phyloP scores from a whole-genome alignment of 2,113 vertebrate species.

The Clarias gariepinus region DNA sequence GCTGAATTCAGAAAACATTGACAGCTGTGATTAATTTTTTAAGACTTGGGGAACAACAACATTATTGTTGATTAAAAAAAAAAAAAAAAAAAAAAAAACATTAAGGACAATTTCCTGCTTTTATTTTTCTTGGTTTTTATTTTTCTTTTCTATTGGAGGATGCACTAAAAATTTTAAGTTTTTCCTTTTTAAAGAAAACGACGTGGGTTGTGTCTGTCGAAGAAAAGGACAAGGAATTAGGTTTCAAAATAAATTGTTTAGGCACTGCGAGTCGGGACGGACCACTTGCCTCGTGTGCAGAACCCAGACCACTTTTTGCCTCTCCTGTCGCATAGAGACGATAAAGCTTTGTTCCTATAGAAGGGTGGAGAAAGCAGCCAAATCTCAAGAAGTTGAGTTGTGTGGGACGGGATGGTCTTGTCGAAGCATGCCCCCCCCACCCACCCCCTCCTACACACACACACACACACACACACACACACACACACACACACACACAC shows the following conservation, averaged over 20 bases:
- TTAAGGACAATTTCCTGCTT: slow-evolving; percentile 83
- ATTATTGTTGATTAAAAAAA: slow-evolving; percentile 15
- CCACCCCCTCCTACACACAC: too few relatives aligned
- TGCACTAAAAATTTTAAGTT: slow-evolving; percentile 99
- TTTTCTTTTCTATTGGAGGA: slow-evolving; percentile 80
- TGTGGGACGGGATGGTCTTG: neutral
- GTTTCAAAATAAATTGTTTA: slow-evolving; percentile 49
- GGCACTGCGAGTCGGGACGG: slow-evolving; percentile 63
- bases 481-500: too few relatives aligned
- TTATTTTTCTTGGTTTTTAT: slow-evolving; percentile 80
- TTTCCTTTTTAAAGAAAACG: slow-evolving; percentile 68
- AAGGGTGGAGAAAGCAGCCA: slow-evolving; percentile 43
- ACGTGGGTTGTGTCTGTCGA: slow-evolving; percentile 82
- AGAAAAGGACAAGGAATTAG: slow-evolving; percentile 54
- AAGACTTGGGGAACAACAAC: slow-evolving; percentile 84
- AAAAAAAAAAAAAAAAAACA: slow-evolving; percentile 36
- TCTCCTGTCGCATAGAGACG: slow-evolving; percentile 53
- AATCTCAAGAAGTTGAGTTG: slow-evolving; percentile 45
- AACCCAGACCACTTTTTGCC: slow-evolving; percentile 53
- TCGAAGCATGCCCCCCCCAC: neutral
- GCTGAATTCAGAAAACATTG: slow-evolving; percentile 65
- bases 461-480: too few relatives aligned
- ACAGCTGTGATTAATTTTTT: slow-evolving; percentile 81
- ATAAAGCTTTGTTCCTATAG: slow-evolving; percentile 62
- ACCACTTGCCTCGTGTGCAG: slow-evolving; percentile 59